Percentiles rank a stretch among this genome's conserved stretches.
These are phyloP conservation scores for Ceratina japonica DNA, from an alignment of 1,140 invertebrate species.

Conservation along the genomic window DNA sequence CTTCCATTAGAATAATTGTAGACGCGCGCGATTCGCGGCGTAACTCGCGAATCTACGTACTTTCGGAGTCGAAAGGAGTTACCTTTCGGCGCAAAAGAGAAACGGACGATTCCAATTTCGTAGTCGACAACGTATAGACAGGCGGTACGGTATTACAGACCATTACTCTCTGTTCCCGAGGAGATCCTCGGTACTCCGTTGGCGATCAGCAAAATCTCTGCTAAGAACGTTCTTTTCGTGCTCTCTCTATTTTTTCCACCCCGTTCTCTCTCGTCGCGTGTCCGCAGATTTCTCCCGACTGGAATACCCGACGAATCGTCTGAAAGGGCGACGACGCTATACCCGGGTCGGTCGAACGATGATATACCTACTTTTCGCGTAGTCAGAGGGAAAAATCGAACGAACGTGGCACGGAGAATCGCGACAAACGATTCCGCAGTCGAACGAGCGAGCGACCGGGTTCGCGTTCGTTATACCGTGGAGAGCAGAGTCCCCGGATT, in stretches of 20 bases:
- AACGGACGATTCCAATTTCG: slow-evolving; percentile 46
- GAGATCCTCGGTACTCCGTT: slow-evolving; percentile 30
- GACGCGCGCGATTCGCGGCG: not conserved
- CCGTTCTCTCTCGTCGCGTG: not conserved
- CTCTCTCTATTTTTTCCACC: not conserved
- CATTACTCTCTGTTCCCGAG: slow-evolving; percentile 39
- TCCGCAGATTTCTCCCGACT: not conserved
- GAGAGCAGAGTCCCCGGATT: not conserved
- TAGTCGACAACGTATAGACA: slow-evolving; percentile 44
- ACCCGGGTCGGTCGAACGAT: not conserved
- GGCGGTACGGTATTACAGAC: slow-evolving; percentile 39
- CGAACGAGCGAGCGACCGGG: not conserved
- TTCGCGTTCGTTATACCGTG: slow-evolving; percentile 3
- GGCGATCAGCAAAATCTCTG: slow-evolving; percentile 26
- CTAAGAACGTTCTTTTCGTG: slow-evolving; percentile 19
- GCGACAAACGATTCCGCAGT: not conserved
- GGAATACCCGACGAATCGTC: slow-evolving; percentile 18
- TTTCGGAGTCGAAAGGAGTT: not conserved
- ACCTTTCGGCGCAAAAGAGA: slow-evolving; percentile 8
- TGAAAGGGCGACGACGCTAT: too few species aligned
- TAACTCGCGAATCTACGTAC: not conserved
- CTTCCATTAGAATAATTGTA: not conserved
- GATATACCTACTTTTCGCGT: not conserved
- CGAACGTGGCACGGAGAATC: not conserved
- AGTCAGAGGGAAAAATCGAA: slow-evolving; percentile 6